A percentile compares a stretch with the other conserved stretches of the same genome.
Conservation (phyloP, 2,888 invertebrate species). For the Apoderus coryli region DNA sequence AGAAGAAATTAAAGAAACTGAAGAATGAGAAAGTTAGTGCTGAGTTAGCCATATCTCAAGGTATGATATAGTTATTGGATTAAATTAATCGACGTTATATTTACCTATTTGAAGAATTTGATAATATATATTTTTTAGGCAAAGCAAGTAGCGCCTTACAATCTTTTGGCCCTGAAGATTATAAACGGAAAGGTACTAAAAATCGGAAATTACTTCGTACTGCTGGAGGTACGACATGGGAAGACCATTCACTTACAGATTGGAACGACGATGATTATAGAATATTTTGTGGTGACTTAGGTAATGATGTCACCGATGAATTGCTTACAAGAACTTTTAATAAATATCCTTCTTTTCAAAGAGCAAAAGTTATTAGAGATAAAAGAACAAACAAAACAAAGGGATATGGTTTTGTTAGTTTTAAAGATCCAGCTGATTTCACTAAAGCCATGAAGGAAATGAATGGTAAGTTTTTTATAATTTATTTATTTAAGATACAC, state of each 20-base stretch:
- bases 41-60: slow-evolving; percentile 48
- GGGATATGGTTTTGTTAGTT: slow-evolving; percentile 98
- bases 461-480: slow-evolving; percentile 65
- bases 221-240: slow-evolving; percentile 93
- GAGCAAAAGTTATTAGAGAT: slow-evolving; percentile 91
- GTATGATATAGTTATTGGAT: too few species aligned
- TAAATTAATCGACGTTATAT: too few species aligned
- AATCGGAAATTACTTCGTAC: slow-evolving; percentile 65
- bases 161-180: slow-evolving; percentile 40
- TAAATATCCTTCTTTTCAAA: slow-evolving; percentile 83
- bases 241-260: slow-evolving; percentile 82
- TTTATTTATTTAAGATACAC: too few species aligned
- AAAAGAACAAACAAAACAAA: slow-evolving; percentile 96
- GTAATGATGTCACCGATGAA: slow-evolving; percentile 98
- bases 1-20: slow-evolving; percentile 44
- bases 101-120: too few species aligned
- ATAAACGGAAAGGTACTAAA: slow-evolving; percentile 30
- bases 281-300: slow-evolving; percentile 98
- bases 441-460: slow-evolving; percentile 98
- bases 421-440: slow-evolving; percentile 94
- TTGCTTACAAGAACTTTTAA: slow-evolving; percentile 90
- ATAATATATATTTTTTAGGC: too few species aligned
- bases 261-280: slow-evolving; percentile 98
- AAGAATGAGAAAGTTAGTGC: slow-evolving; percentile 53
- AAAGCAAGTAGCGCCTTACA: slow-evolving; percentile 42